phyloP scores from a whole-genome alignment of 2,888 invertebrate genomes.

The Heliconius charithonia region DNA sequence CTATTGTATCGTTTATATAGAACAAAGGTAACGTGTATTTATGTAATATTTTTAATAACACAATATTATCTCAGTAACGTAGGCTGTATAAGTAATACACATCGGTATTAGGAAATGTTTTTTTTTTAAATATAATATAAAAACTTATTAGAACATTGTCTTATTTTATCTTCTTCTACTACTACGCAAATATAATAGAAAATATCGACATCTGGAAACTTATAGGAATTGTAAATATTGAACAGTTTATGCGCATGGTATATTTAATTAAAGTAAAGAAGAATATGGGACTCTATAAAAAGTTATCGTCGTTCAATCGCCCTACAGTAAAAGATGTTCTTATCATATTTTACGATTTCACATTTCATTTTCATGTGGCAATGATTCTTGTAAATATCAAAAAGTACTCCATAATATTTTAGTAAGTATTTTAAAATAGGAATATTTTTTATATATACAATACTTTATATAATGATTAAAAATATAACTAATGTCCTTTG shows the following conservation, averaged over 20 bases:
- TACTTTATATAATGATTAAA: background rate
- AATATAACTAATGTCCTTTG: background rate
- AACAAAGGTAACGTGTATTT: background rate
- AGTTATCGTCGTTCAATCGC: conserved; percentile 26
- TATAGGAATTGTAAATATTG: background rate
- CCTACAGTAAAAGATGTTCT: background rate
- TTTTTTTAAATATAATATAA: background rate
- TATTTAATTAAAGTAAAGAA: conserved; percentile 18
- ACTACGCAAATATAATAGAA: background rate
- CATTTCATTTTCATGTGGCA: background rate
- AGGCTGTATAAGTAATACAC: too few relatives aligned
- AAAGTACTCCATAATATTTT: background rate
- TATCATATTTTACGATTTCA: conserved; percentile 9
- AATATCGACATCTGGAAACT: too few relatives aligned
- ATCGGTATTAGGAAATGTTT: background rate
- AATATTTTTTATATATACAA: background rate
- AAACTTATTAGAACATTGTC: too few relatives aligned
- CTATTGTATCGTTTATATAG: background rate
- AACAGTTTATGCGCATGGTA: background rate
- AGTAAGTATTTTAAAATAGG: background rate
- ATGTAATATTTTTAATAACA: background rate
- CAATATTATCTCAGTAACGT: background rate
- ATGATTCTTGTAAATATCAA: background rate
- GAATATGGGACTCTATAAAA: conserved; percentile 30
- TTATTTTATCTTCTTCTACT: background rate